These are phyloP conservation scores for Datnioides undecimradiatus DNA, from an alignment of 2,113 vertebrate genomes.

Conservation along the genomic window DNA sequence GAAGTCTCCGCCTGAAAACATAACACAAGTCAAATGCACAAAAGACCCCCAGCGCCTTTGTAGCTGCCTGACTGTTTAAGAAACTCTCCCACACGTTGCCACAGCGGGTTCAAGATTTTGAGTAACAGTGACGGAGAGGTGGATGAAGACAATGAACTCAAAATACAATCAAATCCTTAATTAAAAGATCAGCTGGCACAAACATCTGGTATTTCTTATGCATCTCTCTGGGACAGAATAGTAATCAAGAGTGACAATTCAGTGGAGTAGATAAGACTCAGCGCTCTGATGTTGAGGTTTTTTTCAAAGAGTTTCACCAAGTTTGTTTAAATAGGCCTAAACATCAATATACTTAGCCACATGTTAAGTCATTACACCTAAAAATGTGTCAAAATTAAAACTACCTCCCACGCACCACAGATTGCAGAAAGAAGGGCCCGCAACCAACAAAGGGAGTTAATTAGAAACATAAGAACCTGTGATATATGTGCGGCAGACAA, in stretches of 20 bases:
- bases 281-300: not conserved
- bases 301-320: not conserved
- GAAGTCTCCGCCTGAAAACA: slow-evolving; percentile 39
- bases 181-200: slow-evolving; percentile 37
- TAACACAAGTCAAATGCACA: slow-evolving; percentile 46
- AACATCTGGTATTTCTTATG: slow-evolving; percentile 9
- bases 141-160: slow-evolving; percentile 4
- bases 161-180: slow-evolving; percentile 26
- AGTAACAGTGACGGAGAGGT: slow-evolving; percentile 20
- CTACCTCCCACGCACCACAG: slow-evolving; percentile 3
- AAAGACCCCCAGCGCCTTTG: slow-evolving; percentile 35
- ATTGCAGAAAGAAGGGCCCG: not conserved
- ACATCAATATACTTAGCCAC: not conserved
- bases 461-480: not conserved
- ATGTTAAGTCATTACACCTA: not conserved
- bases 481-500: slow-evolving; percentile 15
- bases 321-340: not conserved
- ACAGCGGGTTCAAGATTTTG: slow-evolving; percentile 15
- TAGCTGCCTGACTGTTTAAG: slow-evolving; percentile 29
- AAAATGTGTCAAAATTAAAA: not conserved
- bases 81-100: slow-evolving; percentile 21
- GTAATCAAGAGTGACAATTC: slow-evolving; percentile 17
- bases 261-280: not conserved
- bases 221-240: slow-evolving; percentile 4
- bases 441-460: slow-evolving; percentile 13